Evolutionary conservation across 53 echinoderm and acorn worm genomes (phyloP), one percentile per base, ranked within the genome.

Genomic region (Hippasteria phrygiana): DNA sequence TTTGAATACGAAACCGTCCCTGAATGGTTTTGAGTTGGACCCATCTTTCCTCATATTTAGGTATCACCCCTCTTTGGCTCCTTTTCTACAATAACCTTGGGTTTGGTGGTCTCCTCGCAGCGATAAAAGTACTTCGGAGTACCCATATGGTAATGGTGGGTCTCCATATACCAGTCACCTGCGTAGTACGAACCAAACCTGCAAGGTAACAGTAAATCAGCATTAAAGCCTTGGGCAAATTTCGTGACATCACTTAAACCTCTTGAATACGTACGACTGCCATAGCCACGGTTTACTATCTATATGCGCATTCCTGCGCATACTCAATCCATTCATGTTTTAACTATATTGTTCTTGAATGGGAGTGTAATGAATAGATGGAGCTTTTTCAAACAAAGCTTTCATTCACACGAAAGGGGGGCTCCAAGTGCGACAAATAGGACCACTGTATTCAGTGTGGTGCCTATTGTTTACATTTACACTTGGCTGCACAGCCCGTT

Each of bases 121-220:
- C 36, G 38, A n/a, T 70, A 71, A 50, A 94, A 94, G 73, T 94
- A 94, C 74, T 90, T 92, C 29, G 94, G 96, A 28, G 96, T 94
- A 71, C 71, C 81, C 93, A 93, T 94, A 71, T 96, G 94, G 50
- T 95, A 96, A 39, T 81, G 90, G 36, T 94, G 94, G 13, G 18
- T 55, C 22, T 80, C 27, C 9, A 42, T 53, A 37, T 47, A 45
- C 29, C 56, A 71, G 37, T 78, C 84, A 4, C 76, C 83, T 1
- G 31, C 80, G n/a, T 71, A 62, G 38, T 80, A 88, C 33, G 87
- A 87, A 55, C 93, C 96, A 90, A 95, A 94, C 63, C 96, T 95
- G 72, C 0, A 64, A 80, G 31, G 34, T 6, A 37, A 48, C 2
- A 72, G 5, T 43, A 35, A 85, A 85, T 35, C 18, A 17, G 16